These are phyloP conservation scores for Sebastolobus alascanus DNA, from an alignment of 2,797 vertebrate genomes.

Conservation along the genomic window DNA sequence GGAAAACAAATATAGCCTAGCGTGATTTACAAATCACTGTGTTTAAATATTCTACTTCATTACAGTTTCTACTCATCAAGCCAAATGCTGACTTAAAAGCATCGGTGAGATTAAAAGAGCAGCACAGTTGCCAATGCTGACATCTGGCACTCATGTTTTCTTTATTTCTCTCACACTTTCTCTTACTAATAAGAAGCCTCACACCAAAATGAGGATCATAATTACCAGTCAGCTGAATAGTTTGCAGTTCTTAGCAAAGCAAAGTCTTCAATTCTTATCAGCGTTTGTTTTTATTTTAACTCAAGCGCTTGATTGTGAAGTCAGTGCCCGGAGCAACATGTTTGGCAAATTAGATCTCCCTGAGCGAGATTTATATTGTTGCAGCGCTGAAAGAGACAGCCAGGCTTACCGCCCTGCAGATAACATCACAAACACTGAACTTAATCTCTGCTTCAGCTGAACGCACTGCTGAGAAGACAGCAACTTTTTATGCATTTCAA, in stretches of 20 bases:
- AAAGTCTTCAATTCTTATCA: constrained; percentile 54
- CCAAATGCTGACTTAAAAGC: constrained; percentile 3
- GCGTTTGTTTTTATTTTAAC: constrained; percentile 24
- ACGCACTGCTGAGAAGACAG: constrained; percentile 39
- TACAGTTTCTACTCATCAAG: constrained; percentile 1
- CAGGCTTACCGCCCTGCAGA: constrained; percentile 43
- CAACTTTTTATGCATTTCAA: constrained; percentile 10
- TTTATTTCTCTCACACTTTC: not conserved
- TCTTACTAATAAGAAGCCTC: not conserved
- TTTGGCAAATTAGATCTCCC: constrained; percentile 58
- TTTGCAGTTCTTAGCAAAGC: constrained; percentile 40
- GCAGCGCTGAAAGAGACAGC: constrained; percentile 27
- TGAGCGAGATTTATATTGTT: constrained; percentile 40
- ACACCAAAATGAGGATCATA: constrained; percentile 28
- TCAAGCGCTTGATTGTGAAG: constrained; percentile 45
- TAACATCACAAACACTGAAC: constrained; percentile 50
- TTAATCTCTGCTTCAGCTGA: constrained; percentile 45
- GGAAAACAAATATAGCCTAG: not conserved
- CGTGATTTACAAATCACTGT: not conserved
- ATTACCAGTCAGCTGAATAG: constrained; percentile 25
- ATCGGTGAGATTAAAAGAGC: constrained; percentile 11
- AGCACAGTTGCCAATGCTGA: constrained; percentile 4
- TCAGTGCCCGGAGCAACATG: constrained; percentile 40
- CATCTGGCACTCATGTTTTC: constrained; percentile 14
- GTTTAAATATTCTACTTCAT: not conserved